Base-by-base conservation (phyloP, 2,888 invertebrate genomes). In the Heliconius sara region DNA sequence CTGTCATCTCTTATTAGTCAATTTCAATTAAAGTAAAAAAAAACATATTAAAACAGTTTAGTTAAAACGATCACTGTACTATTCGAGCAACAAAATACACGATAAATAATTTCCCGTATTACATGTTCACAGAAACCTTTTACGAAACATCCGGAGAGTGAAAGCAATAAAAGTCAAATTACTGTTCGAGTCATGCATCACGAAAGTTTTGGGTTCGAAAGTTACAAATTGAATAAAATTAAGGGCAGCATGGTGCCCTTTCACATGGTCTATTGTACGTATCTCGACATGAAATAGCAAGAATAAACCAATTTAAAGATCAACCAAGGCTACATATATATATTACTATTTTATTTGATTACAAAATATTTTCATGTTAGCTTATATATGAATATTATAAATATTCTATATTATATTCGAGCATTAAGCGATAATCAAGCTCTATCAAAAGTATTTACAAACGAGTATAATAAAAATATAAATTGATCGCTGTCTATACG, bases 151-250 rank as follows among this genome's bases (percentile, higher is more conserved):
- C 79, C 76, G 71, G 47, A 75, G 75, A 78, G 71, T 76, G 88
- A 89, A 91, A 92, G 92, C 91, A 92, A 93, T 94, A 93, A 93
- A 94, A 93, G 90, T 92, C 92, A 90, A 93, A 93, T 94, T 93
- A 93, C 91, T 90, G 91, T 90, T 90, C 87, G 89, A 93, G 89
- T 93, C 92, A 92, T 93, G 91, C 92, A 92, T 94, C 92, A 93
- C 89, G 86, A 90, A 94, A 94, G 92, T 94, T 94, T 94, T 88
- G 93, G 93, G 94, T 91, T 88, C 88, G 88, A 89, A 91, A 93
- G 92, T 92, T 92, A 89, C 92, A 93, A 94, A 94, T 93, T 93
- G 93, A 94, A 94, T 93, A 91, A 93, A 93, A 94, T 93, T 92
- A 92, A 91, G 92, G 91, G 86, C 88, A 80, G 76, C 57, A 74